Evolutionary conservation across 2,888 invertebrate species (phyloP), one percentile per base, ranked within the genome.

Genomic region (Leptopilina myrica): DNA sequence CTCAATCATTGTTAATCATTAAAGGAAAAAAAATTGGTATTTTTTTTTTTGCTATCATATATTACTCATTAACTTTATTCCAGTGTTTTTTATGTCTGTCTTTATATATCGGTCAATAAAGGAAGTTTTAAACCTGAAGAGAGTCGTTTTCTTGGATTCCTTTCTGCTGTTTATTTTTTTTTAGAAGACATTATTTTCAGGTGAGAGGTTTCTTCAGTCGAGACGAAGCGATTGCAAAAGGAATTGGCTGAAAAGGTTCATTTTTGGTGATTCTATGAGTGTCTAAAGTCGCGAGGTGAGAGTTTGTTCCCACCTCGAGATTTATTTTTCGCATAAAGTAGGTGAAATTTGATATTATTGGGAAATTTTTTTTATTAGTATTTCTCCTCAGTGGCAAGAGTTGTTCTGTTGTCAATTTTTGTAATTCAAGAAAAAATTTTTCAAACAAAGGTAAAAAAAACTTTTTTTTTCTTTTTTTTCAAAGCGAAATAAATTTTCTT

Each of bases 61-160:
- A 7, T 46, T 9, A 11, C 20, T 53, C 62, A 43, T 75, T 65
- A 43, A 59, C 67, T 59, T 49, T 46, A 66, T 73, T 78, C 73
- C 64, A 79, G 80, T 75, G 79, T 81, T 79, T 81, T 79, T 49
- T 77, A 82, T 82, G 79, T 82, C 77, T 80, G 76, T 83, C 80
- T 75, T 33, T 69, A 79, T 78, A 80, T 76, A 43, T 43, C 82
- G 80, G 80, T 80, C 76, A 85, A 86, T 85, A 85, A 86, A 86
- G 82, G 76, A 84, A 79, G 81, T 84, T 84, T 80, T 67, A 83
- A 83, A 81, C 76, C 78, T 76, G 64, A 43, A 66, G 77, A 53
- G 49, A 69, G 69, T 82, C 76, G 78, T 84, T 86, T 83, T 33
- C 81, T 82, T 83, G 79, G 78, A 80, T 77, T 83, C 80, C 80